Evolutionary conservation across 1,140 invertebrate species (phyloP).

Genomic region (Rhagoletis zephyria): DNA sequence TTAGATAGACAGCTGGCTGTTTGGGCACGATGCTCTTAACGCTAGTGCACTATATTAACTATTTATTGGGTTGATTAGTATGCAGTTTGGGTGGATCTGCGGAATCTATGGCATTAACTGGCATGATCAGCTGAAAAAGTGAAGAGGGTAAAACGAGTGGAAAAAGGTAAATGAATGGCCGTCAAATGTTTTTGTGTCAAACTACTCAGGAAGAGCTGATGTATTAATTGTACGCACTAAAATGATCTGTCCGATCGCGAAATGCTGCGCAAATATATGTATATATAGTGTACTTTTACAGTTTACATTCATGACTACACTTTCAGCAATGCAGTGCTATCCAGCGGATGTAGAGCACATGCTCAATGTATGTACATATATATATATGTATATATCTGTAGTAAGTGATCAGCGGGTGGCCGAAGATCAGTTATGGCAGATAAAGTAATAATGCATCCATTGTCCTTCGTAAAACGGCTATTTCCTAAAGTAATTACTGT

Average conservation of each 20-base stretch:
- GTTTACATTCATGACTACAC: background rate
- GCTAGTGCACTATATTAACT: conserved; percentile 18
- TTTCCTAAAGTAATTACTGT: background rate
- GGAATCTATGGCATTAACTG: no score
- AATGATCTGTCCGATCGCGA: no score
- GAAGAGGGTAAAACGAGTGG: background rate
- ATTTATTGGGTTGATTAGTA: conserved; percentile 11
- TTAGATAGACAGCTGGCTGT: background rate
- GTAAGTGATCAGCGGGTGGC: conserved; percentile 11
- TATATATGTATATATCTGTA: background rate
- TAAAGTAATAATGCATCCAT: background rate
- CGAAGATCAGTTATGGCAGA: background rate
- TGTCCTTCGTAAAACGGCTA: background rate
- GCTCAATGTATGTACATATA: background rate
- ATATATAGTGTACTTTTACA: no score
- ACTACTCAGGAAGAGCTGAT: background rate
- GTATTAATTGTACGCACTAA: no score
- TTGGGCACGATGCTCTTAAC: no score
- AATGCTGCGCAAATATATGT: no score
- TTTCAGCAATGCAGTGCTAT: background rate
- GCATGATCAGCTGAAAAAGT: background rate
- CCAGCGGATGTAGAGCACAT: background rate
- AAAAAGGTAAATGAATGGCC: background rate
- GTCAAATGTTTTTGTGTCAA: background rate
- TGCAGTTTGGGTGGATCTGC: background rate